Base-by-base conservation (phyloP, 2,113 vertebrate genomes). In the Dendrocopos noguchii region DNA sequence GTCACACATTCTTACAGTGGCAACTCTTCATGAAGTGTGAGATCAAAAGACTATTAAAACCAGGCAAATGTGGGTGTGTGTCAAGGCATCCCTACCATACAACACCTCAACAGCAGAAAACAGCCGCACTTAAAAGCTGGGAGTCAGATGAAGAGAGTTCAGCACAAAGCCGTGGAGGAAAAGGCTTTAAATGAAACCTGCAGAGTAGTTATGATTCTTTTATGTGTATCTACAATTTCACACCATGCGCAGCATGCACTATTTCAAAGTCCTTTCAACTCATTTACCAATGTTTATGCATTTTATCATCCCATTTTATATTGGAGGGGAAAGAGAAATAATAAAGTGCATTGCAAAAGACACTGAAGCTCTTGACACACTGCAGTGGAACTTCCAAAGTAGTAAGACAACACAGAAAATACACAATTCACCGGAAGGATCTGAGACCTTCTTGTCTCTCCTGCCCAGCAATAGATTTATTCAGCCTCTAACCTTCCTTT, bases 181-280 rank as follows among this genome's bases (percentile, higher is more conserved):
- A 93, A 80, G 76, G 74, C 75, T 78, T 91, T 53, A 91, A 83
- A 92, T 68, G 88, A 83, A 92, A 85, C 61, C 82, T 59, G 53
- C 76, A n/a, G 47, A 93, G 44, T 19, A 78, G 57, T 75, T 75
- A 64, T n/a, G 87, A 36, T 29, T 92, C 82, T 92, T 88, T 76
- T 50, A 75, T 56, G 70, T n/a, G 22, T 33, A 90, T 39, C 84
- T 77, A 78, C 70, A 87, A 88, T 86, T 77, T 93, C 89, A 91
- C 86, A 92, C 88, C 83, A 68, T 5, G 29, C 85, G 95, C 95
- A 84, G 83, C 83, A 95, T 25, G 59, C n/a, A 55, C 57, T 89
- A 83, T 97, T 95, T 96, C 93, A 93, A 96, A 97, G 88, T 89
- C 92, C 55, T 93, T 97, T 95, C 95, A 96, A 97, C 77, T 96